phyloP scores from a whole-genome alignment of 2,888 invertebrate species.

The Leptinotarsa juncta region DNA sequence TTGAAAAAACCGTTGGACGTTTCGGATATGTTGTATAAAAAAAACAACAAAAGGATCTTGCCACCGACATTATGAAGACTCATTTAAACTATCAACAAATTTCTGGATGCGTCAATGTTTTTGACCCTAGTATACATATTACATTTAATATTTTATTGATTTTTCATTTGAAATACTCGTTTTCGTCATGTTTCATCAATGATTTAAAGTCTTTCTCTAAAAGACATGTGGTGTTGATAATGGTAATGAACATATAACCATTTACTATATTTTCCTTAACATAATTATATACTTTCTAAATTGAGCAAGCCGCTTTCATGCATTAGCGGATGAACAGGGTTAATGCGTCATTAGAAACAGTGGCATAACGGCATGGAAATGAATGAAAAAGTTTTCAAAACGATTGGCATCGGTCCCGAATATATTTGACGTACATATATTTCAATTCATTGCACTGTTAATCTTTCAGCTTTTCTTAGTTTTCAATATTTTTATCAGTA shows the following conservation, averaged over 20 bases:
- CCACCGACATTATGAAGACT: no score
- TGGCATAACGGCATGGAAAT: background rate
- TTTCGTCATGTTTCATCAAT: background rate
- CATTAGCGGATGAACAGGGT: conserved; percentile 13
- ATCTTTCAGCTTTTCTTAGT: background rate
- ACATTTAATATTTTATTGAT: no score
- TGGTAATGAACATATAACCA: conserved; percentile 16
- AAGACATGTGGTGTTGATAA: conserved; percentile 16
- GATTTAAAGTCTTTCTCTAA: background rate
- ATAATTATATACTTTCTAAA: conserved; percentile 18
- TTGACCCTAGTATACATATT: no score
- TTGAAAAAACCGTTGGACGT: no score
- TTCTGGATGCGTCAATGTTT: no score
- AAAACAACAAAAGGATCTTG: no score
- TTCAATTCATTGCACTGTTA: background rate
- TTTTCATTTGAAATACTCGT: background rate
- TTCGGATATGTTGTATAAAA: no score
- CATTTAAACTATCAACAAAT: no score
- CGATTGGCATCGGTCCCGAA: background rate
- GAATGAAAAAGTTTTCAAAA: background rate
- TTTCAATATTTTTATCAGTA: background rate
- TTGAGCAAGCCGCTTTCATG: conserved; percentile 7
- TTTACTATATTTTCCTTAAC: conserved; percentile 17
- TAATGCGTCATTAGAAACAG: conserved; percentile 18
- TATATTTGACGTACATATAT: background rate